These are phyloP conservation scores for Calypte anna DNA, from an alignment of 2,113 vertebrate genomes.

Conservation along the genomic window DNA sequence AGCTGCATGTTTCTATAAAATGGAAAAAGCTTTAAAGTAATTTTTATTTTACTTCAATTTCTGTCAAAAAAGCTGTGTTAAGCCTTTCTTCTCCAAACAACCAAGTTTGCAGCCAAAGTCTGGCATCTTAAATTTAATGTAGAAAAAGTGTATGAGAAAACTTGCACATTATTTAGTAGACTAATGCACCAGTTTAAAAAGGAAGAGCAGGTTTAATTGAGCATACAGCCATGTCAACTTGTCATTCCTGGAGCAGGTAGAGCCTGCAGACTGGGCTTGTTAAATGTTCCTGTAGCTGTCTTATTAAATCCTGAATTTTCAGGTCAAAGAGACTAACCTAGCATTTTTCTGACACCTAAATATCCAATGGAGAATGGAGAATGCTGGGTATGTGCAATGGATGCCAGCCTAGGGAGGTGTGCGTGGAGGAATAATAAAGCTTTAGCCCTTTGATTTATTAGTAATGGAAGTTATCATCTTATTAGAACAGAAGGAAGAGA, in stretches of 20 bases:
- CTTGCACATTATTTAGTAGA: constrained; percentile 70
- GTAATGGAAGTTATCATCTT: neutral
- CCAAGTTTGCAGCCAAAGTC: constrained; percentile 58
- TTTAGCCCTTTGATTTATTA: neutral
- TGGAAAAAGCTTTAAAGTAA: neutral
- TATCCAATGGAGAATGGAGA: neutral
- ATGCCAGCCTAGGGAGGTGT: neutral
- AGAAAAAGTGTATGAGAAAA: constrained; percentile 65
- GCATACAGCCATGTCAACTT: constrained; percentile 70
- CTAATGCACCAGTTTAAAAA: constrained; percentile 68
- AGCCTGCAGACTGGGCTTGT: constrained; percentile 31
- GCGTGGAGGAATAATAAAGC: neutral
- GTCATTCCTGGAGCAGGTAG: constrained; percentile 61
- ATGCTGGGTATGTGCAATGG: neutral
- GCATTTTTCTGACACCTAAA: neutral
- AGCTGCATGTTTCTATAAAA: neutral
- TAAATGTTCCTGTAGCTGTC: constrained; percentile 12
- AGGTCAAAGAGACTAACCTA: neutral
- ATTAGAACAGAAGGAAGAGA: neutral
- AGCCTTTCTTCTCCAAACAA: constrained; percentile 20
- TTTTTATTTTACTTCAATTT: constrained; percentile 1
- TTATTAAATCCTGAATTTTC: constrained; percentile 35
- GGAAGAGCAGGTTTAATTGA: constrained; percentile 76
- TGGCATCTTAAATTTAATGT: constrained; percentile 61
- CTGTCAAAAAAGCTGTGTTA: neutral